Conservation (phyloP, 2,888 invertebrate species). For the Metellina segmentata region DNA sequence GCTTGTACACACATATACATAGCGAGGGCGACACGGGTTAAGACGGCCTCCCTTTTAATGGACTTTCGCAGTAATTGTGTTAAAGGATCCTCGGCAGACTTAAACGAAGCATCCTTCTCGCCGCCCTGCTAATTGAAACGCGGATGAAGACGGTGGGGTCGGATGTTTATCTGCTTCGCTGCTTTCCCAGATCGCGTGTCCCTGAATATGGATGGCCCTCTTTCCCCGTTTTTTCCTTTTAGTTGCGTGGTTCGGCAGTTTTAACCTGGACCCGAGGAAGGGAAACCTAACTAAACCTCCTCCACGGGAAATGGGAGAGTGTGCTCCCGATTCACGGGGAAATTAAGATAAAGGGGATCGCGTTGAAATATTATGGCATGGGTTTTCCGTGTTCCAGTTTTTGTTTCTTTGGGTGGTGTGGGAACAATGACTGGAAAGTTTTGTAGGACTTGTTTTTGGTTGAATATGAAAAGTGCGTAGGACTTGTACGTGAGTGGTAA, state of each 20-base stretch:
- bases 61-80: slow-evolving; percentile 60
- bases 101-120: slow-evolving; percentile 50
- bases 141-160: neutral
- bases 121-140: slow-evolving; percentile 52
- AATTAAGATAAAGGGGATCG: neutral
- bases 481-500: too few species aligned
- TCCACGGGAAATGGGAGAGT: neutral
- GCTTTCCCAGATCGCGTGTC: neutral
- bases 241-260: neutral
- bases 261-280: neutral
- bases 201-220: slow-evolving; percentile 26
- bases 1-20: neutral
- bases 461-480: too few species aligned
- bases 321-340: neutral
- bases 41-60: slow-evolving; percentile 42
- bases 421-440: too few species aligned
- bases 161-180: slow-evolving; percentile 54
- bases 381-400: too few species aligned
- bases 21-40: neutral
- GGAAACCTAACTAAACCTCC: neutral
- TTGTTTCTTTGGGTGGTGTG: too few species aligned
- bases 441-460: too few species aligned
- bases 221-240: neutral
- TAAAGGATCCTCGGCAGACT: slow-evolving; percentile 29
- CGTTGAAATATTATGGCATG: neutral